Evolutionary conservation across 1,140 invertebrate species (phyloP).

Genomic region (Agraylea sexmaculata): DNA sequence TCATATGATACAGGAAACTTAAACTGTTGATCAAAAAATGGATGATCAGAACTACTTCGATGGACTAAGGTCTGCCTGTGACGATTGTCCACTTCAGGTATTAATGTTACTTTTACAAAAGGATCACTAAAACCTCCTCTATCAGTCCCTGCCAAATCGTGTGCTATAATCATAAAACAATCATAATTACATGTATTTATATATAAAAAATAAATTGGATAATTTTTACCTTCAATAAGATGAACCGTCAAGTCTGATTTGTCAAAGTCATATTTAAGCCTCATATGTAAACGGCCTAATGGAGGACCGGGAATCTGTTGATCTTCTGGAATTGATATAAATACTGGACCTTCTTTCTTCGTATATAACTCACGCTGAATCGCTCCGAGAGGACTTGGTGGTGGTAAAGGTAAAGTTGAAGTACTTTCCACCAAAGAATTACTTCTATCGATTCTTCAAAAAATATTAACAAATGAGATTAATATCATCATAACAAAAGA

Average conservation of each 20-base stretch:
- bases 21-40: constrained; percentile 73
- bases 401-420: constrained; percentile 29
- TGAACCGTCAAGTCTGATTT: constrained; percentile 78
- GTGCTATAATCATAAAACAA: constrained; percentile 44
- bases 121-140: constrained; percentile 79
- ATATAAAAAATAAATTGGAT: neutral
- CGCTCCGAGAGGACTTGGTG: constrained; percentile 52
- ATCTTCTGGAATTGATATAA: constrained; percentile 48
- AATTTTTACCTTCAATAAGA: constrained; percentile 65
- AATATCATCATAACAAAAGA: too few species aligned
- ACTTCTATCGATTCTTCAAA: constrained; percentile 38
- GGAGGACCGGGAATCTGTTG: constrained; percentile 40
- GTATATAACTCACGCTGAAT: constrained; percentile 78
- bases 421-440: constrained; percentile 39
- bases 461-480: too few species aligned
- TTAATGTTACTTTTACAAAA: constrained; percentile 62
- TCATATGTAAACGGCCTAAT: constrained; percentile 67
- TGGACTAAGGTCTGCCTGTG: constrained; percentile 72
- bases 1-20: constrained; percentile 76
- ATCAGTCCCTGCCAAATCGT: constrained; percentile 67
- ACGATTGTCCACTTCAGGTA: constrained; percentile 70
- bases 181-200: too few species aligned
- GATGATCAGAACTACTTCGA: constrained; percentile 62
- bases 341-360: constrained; percentile 58
- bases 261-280: constrained; percentile 82